A percentile compares a stretch with the other conserved stretches of the same genome.
These are phyloP conservation scores for Muricea muricata DNA, from an alignment of 92 coral and sea anemone genomes.

Conservation along the genomic window DNA sequence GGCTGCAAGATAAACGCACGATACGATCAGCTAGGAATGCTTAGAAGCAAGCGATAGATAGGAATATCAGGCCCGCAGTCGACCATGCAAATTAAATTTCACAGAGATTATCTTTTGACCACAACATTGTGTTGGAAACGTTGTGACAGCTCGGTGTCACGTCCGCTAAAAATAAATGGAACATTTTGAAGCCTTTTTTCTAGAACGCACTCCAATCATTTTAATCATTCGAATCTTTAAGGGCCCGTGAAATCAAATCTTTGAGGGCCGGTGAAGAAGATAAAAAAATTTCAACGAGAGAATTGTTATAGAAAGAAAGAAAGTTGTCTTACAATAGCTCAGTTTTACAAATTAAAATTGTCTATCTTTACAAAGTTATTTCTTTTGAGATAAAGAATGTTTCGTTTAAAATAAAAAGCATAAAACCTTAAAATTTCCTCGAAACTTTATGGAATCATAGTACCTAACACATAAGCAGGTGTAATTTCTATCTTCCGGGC, in stretches of 20 bases:
- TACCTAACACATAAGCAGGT: too few species aligned
- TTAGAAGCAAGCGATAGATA: slow-evolving; percentile 26
- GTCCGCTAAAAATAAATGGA: background rate
- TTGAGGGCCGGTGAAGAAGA: too few species aligned
- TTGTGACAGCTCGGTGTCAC: slow-evolving; percentile 8
- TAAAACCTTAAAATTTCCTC: too few species aligned
- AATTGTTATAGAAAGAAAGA: too few species aligned
- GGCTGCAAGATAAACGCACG: background rate
- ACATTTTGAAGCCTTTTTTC: background rate
- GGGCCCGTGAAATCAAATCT: background rate
- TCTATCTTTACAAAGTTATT: too few species aligned
- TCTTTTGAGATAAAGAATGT: too few species aligned
- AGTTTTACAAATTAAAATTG: too few species aligned
- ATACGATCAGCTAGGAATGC: slow-evolving; percentile 36
- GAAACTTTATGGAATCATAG: too few species aligned
- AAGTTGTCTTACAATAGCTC: too few species aligned
- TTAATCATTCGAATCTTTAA: background rate
- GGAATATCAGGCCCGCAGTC: slow-evolving; percentile 50
- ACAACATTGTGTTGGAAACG: background rate
- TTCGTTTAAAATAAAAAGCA: too few species aligned
- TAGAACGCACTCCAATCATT: background rate
- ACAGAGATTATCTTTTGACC: background rate
- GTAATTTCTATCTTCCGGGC: too few species aligned
- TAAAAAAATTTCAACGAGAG: too few species aligned
- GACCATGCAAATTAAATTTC: slow-evolving; percentile 45